These are phyloP conservation scores for Lymantria dispar DNA, from an alignment of 2,888 invertebrate species.

Conservation along the genomic window DNA sequence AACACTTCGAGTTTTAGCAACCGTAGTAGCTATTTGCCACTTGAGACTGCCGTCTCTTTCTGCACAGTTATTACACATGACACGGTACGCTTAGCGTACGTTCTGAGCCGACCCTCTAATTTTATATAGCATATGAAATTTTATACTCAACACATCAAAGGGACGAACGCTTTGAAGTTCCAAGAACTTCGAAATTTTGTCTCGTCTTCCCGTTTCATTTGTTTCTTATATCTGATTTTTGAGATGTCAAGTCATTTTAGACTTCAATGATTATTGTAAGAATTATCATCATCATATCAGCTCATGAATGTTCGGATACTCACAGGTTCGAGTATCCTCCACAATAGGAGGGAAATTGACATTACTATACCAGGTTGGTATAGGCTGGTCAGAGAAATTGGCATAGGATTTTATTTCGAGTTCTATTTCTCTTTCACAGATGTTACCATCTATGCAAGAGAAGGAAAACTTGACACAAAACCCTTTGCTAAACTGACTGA, in stretches of 20 bases:
- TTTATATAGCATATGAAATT: conserved; percentile 66
- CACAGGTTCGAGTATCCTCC: too few relatives aligned
- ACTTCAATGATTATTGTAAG: neutral
- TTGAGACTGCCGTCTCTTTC: conserved; percentile 47
- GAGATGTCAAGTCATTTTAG: neutral
- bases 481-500: too few relatives aligned
- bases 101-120: conserved; percentile 49
- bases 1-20: conserved; percentile 15
- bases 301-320: too few relatives aligned
- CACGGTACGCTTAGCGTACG: conserved; percentile 51
- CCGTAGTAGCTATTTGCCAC: conserved; percentile 25
- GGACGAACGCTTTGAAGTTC: conserved; percentile 47
- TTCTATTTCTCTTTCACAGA: too few relatives aligned
- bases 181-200: conserved; percentile 35
- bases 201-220: conserved; percentile 35
- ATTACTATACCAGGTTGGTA: too few relatives aligned
- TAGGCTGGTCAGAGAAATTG: too few relatives aligned
- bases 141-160: conserved; percentile 61
- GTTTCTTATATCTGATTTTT: conserved; percentile 23
- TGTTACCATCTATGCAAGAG: too few relatives aligned
- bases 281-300: too few relatives aligned
- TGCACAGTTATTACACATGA: conserved; percentile 59
- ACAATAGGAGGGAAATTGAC: too few relatives aligned
- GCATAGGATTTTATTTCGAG: too few relatives aligned
- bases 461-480: too few relatives aligned